A percentile compares a stretch with the other conserved stretches of the same genome.
Evolutionary conservation across 2,113 vertebrate species (phyloP).

Genomic region (Fregata magnificens): DNA sequence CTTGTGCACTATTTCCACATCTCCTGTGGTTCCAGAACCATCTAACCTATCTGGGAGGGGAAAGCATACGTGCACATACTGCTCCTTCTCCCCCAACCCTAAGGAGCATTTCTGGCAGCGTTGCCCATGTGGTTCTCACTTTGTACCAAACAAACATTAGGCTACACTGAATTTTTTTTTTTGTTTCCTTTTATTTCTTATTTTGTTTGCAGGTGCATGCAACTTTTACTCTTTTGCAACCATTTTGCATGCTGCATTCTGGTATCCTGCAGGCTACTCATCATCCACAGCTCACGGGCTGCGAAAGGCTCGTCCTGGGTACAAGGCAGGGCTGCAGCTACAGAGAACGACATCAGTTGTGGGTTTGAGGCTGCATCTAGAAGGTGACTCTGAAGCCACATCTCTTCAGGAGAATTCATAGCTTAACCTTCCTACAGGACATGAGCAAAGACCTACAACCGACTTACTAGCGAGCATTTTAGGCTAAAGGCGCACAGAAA

Average conservation of each 20-base stretch:
- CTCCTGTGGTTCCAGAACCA: background rate
- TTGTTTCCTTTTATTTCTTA: background rate
- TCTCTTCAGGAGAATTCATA: too few relatives aligned
- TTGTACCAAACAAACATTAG: background rate
- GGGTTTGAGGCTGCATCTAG: background rate
- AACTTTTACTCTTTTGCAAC: too few relatives aligned
- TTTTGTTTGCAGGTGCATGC: background rate
- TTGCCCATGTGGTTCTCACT: background rate
- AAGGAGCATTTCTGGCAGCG: background rate
- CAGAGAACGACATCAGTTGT: accelerated
- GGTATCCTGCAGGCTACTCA: background rate
- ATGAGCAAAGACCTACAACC: background rate
- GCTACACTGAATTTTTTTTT: background rate
- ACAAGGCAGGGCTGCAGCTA: background rate
- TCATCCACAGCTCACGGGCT: background rate
- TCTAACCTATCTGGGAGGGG: background rate
- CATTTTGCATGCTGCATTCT: too few relatives aligned
- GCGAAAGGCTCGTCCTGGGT: accelerated
- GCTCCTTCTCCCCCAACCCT: background rate
- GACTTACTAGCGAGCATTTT: accelerated
- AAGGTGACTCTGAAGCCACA: background rate
- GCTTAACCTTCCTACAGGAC: background rate
- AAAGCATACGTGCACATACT: accelerated
- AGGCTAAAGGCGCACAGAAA: background rate
- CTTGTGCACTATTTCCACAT: background rate